Evolutionary conservation across 2,113 vertebrate genomes (phyloP), one percentile per base, ranked within the genome.

Genomic region (Leptosomus discolor): DNA sequence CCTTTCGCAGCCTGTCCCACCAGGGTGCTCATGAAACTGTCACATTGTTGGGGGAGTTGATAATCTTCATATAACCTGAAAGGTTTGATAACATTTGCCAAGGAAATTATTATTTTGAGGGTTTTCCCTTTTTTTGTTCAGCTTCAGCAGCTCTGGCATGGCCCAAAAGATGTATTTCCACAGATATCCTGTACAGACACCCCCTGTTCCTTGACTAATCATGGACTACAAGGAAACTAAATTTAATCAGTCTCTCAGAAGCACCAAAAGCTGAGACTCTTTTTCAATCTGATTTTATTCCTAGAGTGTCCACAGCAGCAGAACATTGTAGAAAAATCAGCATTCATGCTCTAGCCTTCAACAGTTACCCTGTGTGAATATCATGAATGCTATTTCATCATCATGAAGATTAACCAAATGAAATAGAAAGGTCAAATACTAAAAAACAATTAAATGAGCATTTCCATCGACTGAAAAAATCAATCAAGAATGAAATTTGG

Each of bases 401-500:
- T 96, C 75, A 78, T 74, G 74, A 70, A 96, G 94, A 95, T 97
- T 96, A 93, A 86, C 61, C 87, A 98, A 97, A 96, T 14, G 32
- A 69, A 97, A 97, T 74, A 93, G 80, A 97, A 98, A 98, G 92
- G 92, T 96, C 90, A 95, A 95, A 93, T 95, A 85, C 92, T 96
- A 97, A 97, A 94, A 95, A 97, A 97, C 90, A 97, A 94, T 95
- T 94, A 97, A 97, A 91, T 81, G 43, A 97, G 77, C 77, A 79
- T 93, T 97, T 95, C 82, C 30, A 87, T 88, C 85, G 81, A 71
- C 91, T 94, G 93, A 96, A 95, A 98, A 95, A 97, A 84, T 97
- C 84, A 96, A 92, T 97, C 75, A 97, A 94, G 91, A 98, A 95
- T 95, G 73, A 97, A 97, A 98, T 96, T 91, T 96, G 73, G 88